phyloP scores from a whole-genome alignment of 2,113 vertebrate genomes.

The Sceloporus undulatus region DNA sequence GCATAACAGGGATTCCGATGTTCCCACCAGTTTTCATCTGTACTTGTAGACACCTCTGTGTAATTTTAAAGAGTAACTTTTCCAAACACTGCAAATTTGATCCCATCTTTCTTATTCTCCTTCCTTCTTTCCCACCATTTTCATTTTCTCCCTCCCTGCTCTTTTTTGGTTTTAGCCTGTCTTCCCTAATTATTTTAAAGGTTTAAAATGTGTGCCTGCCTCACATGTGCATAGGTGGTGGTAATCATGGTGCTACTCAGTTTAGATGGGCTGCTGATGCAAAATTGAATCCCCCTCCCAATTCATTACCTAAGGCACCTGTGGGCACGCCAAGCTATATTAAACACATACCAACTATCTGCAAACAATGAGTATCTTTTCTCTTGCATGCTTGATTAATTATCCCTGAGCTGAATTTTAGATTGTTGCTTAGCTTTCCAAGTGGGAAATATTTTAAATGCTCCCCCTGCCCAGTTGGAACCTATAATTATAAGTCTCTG shows the following conservation, averaged over 20 bases:
- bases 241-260: neutral
- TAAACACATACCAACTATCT: neutral
- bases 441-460: neutral
- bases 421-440: conserved; percentile 27
- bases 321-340: neutral
- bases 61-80: too few relatives aligned
- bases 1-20: neutral
- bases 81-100: neutral
- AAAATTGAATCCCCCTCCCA: neutral
- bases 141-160: neutral
- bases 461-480: neutral
- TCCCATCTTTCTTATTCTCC: neutral
- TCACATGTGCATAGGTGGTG: too few relatives aligned
- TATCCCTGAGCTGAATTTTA: conserved; percentile 2
- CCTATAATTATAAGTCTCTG: neutral
- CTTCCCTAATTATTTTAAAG: neutral
- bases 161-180: neutral
- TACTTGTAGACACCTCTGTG: too few relatives aligned
- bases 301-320: accelerated
- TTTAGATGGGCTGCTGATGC: neutral
- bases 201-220: neutral
- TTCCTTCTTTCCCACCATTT: neutral
- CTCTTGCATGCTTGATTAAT: conserved; percentile 35
- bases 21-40: neutral
- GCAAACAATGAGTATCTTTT: neutral